A percentile compares a stretch with the other conserved stretches of the same genome.
Conservation (phyloP, 2,113 vertebrate species). For the Gymnogyps californianus region DNA sequence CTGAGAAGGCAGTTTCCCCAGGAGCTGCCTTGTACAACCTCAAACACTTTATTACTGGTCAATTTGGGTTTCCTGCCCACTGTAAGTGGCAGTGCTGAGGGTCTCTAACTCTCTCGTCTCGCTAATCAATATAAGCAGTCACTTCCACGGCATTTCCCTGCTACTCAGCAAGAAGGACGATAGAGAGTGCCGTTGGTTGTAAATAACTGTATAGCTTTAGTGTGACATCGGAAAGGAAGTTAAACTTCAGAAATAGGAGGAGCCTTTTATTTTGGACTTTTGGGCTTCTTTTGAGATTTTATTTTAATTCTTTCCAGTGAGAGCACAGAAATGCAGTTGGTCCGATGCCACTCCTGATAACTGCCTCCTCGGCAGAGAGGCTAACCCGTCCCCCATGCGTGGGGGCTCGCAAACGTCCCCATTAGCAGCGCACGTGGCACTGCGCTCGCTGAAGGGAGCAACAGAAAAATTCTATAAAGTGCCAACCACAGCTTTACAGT, state of each 20-base stretch:
- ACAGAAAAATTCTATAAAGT: neutral
- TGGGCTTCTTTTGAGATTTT: neutral
- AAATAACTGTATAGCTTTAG: conserved; percentile 41
- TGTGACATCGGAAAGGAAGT: neutral
- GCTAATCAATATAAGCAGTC: conserved; percentile 81
- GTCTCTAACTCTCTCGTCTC: conserved; percentile 74
- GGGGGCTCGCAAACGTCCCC: neutral
- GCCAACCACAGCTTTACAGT: conserved; percentile 45
- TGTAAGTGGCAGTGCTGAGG: conserved; percentile 79
- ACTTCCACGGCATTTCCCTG: conserved; percentile 71
- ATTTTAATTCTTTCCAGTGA: neutral
- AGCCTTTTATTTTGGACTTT: neutral
- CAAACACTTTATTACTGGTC: conserved; percentile 80
- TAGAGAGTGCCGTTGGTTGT: conserved; percentile 21
- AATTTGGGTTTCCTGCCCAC: conserved; percentile 80
- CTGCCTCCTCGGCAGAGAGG: fast-evolving
- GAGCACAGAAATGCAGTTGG: neutral
- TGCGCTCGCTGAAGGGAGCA: neutral
- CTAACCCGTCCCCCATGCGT: fast-evolving
- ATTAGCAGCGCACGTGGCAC: neutral
- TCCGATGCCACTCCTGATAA: neutral
- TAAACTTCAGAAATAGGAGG: conserved; percentile 44
- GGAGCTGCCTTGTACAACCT: conserved; percentile 73
- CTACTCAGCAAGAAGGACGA: conserved; percentile 74
- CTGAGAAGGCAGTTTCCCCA: conserved; percentile 63